Evolutionary conservation across 2,797 vertebrate species (phyloP).

Genomic region (Nasua narica): DNA sequence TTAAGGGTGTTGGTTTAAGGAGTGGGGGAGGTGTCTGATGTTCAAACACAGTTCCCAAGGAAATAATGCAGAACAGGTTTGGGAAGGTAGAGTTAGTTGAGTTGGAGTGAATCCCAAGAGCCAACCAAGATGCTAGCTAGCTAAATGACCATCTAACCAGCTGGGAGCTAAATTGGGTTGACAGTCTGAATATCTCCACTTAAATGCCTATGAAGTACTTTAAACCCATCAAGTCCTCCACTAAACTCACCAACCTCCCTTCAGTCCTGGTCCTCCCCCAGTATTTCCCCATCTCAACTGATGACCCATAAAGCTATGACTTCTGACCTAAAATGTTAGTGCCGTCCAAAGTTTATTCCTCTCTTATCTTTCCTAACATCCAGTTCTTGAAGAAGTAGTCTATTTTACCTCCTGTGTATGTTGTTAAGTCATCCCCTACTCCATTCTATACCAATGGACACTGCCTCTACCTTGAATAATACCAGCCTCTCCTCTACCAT

Average conservation of each 20-base stretch:
- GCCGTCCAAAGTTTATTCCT: background rate
- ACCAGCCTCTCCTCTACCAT: background rate
- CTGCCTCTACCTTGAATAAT: background rate
- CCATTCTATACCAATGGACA: background rate
- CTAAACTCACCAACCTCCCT: background rate
- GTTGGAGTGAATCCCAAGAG: background rate
- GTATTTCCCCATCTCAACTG: background rate
- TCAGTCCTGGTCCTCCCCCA: background rate
- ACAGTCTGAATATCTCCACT: background rate
- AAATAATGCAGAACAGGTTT: background rate
- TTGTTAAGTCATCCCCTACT: background rate
- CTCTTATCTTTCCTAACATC: background rate
- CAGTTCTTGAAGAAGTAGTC: background rate
- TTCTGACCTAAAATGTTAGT: background rate
- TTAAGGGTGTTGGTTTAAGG: background rate
- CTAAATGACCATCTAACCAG: background rate
- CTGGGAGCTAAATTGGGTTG: background rate
- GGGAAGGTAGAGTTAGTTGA: background rate
- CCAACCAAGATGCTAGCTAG: background rate
- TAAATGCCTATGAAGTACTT: background rate
- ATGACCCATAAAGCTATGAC: background rate
- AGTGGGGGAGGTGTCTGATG: background rate
- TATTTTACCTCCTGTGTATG: too few relatives aligned
- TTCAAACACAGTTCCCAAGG: background rate
- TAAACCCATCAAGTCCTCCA: background rate